Base-by-base conservation (phyloP, 2,113 vertebrate species). In the pig (Sus scrofa) region DNA sequence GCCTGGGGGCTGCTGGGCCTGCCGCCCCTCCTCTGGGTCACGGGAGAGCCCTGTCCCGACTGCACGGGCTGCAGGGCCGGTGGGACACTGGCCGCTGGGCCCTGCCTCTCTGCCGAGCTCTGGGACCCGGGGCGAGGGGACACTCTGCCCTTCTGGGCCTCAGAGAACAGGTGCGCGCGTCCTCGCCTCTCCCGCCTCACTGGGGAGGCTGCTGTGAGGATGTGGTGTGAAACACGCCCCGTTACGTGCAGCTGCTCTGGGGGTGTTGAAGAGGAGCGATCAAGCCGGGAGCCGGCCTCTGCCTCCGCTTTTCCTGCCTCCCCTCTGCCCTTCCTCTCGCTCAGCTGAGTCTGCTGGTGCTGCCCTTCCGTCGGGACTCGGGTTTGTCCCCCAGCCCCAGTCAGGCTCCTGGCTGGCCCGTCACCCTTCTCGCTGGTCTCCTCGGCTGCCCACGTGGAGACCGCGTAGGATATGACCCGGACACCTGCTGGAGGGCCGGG, bases 401-500 rank as follows among this genome's bases (percentile, higher is more conserved):
- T 6, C 30, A 13, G 9, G 13, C 26, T 22, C 37, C 84, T 22
- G 22, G 14, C 30, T 16, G 1, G 32, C 37, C 15, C 0, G 0
- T 5, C 4, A 6, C 13, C 63, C 24, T 60, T n/a, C 30, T 0
- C 13, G 34, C 50, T 50, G 6, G 3, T 52, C 62, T 4, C 32
- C 63, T 1, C 8, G 6, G 60, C 74, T 11, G 6, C 56, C 71
- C 6, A 7, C 34, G 39, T 34, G 7, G 9, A 30, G 39, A 24
- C 63, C 1, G 14, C 18, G 2, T 3, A 18, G 13, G 26, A 5
- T 7, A 1, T 16, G 20, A 32, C 56, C 68, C 37, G 68, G 62
- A 32, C 11, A 9, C 30, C 56, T 22, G 4, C 4, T 32, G 18
- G n/a, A 18, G 26, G 6, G 16, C 67, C 8, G 4, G 4, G 20